phyloP scores from a whole-genome alignment of 2,113 vertebrate genomes.

The Mirza zaza region DNA sequence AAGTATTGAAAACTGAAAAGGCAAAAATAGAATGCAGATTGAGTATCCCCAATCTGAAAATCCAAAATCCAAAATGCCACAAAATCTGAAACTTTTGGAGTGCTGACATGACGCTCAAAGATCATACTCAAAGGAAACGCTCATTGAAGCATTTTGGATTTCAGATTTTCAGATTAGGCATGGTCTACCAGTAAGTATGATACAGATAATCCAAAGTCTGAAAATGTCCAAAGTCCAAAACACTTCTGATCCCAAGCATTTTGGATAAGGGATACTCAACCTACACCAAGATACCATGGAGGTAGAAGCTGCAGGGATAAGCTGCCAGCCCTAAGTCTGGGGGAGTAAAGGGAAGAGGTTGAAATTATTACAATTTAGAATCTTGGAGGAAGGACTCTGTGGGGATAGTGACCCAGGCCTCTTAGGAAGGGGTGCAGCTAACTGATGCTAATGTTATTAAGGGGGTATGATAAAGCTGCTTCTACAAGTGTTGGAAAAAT shows the following conservation, averaged over 20 bases:
- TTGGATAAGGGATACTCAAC: no score
- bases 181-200: not conserved
- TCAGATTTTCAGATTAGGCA: not conserved
- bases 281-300: not conserved
- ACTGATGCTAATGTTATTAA: not conserved
- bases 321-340: not conserved
- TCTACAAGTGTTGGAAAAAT: not conserved
- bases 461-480: not conserved
- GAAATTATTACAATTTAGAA: not conserved
- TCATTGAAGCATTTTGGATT: not conserved
- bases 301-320: not conserved
- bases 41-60: not conserved
- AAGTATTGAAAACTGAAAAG: not conserved
- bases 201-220: not conserved
- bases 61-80: not conserved
- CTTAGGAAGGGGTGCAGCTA: not conserved
- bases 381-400: not conserved
- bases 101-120: not conserved
- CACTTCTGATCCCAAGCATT: not conserved
- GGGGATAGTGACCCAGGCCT: not conserved
- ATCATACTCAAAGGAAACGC: not conserved
- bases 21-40: not conserved
- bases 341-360: not conserved
- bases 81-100: not conserved
- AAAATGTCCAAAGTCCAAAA: not conserved